These are phyloP conservation scores for Dromaius novaehollandiae DNA, from an alignment of 2,113 vertebrate genomes.

Conservation along the genomic window DNA sequence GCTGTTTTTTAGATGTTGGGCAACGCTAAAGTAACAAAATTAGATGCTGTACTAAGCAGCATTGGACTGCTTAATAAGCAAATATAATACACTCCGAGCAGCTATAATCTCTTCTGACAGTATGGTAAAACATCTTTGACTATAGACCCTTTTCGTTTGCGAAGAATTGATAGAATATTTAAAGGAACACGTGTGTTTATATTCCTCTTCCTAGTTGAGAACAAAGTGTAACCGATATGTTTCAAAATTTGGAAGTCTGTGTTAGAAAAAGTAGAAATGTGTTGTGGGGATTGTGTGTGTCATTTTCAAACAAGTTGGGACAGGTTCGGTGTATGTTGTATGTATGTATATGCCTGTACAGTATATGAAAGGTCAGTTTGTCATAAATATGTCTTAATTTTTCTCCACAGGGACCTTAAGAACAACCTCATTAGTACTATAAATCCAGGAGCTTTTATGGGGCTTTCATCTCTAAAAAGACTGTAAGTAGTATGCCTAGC, in stretches of 20 bases:
- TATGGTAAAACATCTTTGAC: not conserved
- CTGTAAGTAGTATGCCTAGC: constrained; percentile 85
- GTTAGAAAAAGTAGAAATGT: not conserved
- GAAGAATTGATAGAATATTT: not conserved
- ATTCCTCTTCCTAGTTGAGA: not conserved
- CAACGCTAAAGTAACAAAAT: not conserved
- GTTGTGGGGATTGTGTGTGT: fast-evolving
- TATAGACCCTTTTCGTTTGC: not conserved
- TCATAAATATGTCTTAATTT: not conserved
- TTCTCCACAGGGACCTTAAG: constrained; percentile 87
- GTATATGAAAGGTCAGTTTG: not conserved
- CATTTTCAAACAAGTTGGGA: not conserved
- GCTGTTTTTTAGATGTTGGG: not conserved
- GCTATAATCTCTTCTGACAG: not conserved
- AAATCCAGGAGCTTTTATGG: constrained; percentile 92
- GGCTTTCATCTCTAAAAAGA: constrained; percentile 89
- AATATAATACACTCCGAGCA: not conserved
- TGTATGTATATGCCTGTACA: not conserved
- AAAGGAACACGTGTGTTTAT: not conserved
- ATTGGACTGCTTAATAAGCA: not conserved
- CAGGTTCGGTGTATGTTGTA: not conserved
- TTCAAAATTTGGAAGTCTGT: not conserved
- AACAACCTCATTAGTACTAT: constrained; percentile 94
- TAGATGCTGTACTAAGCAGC: not conserved
- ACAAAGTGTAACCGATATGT: not conserved